Percentiles rank a stretch among this genome's conserved stretches.
Evolutionary conservation across 2,113 vertebrate genomes (phyloP).

Genomic region (Phainopepla nitens): DNA sequence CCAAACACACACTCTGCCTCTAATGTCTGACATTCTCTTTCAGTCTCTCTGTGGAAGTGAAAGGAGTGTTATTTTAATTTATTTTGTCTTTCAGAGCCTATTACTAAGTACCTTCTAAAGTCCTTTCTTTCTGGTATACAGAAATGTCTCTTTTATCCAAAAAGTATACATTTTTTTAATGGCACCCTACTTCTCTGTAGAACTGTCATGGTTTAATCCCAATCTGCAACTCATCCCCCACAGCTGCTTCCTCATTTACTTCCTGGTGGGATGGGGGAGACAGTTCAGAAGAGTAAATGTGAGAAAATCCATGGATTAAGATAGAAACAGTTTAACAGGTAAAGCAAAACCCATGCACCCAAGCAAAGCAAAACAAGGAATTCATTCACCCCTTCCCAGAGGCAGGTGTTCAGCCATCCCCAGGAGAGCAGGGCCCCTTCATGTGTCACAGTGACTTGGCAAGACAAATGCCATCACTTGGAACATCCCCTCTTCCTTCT

Average conservation of each 20-base stretch:
- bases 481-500: background rate
- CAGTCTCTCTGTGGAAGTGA: background rate
- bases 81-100: background rate
- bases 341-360: background rate
- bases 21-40: background rate
- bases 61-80: background rate
- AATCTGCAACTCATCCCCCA: background rate
- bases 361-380: background rate
- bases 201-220: background rate
- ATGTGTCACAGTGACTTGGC: rapidly evolving
- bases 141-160: background rate
- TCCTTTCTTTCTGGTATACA: background rate
- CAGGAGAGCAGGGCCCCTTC: background rate
- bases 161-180: background rate
- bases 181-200: background rate
- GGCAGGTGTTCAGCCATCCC: background rate
- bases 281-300: rapidly evolving
- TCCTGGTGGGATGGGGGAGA: background rate
- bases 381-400: background rate
- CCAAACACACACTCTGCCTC: background rate
- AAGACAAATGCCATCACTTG: rapidly evolving
- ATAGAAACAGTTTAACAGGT: background rate
- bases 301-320: background rate
- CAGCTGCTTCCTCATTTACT: background rate
- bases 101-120: background rate